Conservation (phyloP, 2,797 vertebrate genomes). For the Enteromius fasciolatus region DNA sequence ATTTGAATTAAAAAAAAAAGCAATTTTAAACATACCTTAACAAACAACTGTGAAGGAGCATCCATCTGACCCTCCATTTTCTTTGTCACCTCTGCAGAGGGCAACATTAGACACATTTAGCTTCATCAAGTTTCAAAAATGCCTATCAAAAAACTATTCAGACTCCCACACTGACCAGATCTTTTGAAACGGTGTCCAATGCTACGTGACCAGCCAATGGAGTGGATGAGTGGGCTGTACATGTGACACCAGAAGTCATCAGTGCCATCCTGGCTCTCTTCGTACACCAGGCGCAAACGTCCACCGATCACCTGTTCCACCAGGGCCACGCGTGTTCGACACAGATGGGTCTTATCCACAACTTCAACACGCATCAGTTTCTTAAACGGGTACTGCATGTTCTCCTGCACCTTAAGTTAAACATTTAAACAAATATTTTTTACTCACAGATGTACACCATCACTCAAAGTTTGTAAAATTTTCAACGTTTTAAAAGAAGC, state of each 20-base stretch:
- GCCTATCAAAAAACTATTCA: background rate
- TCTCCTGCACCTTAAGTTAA: conserved; percentile 87
- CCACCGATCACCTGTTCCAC: conserved; percentile 96
- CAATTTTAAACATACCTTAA: conserved; percentile 81
- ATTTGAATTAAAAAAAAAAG: background rate
- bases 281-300: conserved; percentile 90
- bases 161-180: conserved; percentile 81
- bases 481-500: background rate
- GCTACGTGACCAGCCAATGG: conserved; percentile 95
- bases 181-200: conserved; percentile 98
- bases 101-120: conserved; percentile 38
- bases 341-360: conserved; percentile 97
- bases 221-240: conserved; percentile 96
- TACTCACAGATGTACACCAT: background rate
- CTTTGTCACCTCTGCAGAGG: conserved; percentile 87
- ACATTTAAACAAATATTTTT: background rate
- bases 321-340: conserved; percentile 93
- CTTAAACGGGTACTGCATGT: conserved; percentile 96
- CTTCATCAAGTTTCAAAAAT: background rate
- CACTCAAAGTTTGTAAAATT: background rate
- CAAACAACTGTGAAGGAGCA: conserved; percentile 89
- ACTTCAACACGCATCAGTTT: conserved; percentile 97
- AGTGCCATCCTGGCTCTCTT: conserved; percentile 92
- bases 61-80: conserved; percentile 93
- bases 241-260: conserved; percentile 99